Base-by-base conservation (phyloP, 2,888 invertebrate genomes). In the Lissonota sp. region DNA sequence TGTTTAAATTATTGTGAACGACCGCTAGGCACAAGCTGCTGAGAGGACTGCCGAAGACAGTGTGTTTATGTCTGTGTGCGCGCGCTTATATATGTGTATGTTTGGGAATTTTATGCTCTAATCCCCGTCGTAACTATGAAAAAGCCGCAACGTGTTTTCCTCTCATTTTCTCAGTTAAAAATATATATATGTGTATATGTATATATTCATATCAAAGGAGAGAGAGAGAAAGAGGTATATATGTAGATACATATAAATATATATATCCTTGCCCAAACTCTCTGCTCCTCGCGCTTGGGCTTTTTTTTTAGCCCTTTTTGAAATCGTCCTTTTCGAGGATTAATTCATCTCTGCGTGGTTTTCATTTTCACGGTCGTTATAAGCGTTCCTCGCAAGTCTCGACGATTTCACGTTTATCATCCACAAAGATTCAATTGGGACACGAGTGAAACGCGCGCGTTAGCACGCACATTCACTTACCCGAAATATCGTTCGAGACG, bases 11-110 rank as follows among this genome's bases (percentile, higher is more conserved):
- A 73, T 60, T 72, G 73, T 79, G 71, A 83, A 75, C 71, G 72
- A 75, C 72, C 64, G 71, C 75, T 64, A 76, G 77, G 74, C 80
- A 83, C 80, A 78, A 80, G 74, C 80, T 74, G 71, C 70, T 71
- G 66, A 71, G 73, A 55, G 62, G 53, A 46, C 16, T 53, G 49
- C 16, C 12, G 46, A 39, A 37, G 16, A 39, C 14, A 42, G 42
- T 39, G 42, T 39, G 8, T 69, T 82, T 80, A 37, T 80, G 77
- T 64, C 12, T 10, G 12, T 37, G 12, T 63, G 26, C 3, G 26
- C 26, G 1, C 26, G 26, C 26, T 26, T 26, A 3, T 26, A 3
- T 26, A 26, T 2, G 26, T 26, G 26, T 26, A 3, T 26, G 26
- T 26, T 2, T 6, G n/a, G 1, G 53, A n/a, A 37, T 10, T 4